Base-by-base conservation (phyloP, 2,113 vertebrate genomes). In the Lepus timidus region DNA sequence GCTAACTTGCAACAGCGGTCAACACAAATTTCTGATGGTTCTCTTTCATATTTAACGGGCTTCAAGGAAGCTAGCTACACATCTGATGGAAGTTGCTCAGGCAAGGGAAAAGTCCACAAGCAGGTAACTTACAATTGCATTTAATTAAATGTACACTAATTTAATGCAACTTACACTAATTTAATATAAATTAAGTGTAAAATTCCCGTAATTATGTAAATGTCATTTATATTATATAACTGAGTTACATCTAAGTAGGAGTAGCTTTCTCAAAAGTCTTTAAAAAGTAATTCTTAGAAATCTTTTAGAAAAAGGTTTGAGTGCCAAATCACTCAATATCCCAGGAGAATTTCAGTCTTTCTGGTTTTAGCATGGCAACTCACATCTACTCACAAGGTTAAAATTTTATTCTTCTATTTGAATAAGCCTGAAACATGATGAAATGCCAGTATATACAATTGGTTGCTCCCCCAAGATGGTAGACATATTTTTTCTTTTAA, bases 251-350 rank as follows among this genome's bases (percentile, higher is more conserved):
- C 51, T 70, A 80, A 92, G 49, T 14, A 91, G 12, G 13, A 92
- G 67, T 17, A 95, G 25, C 39, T 67, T 93, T 84, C 64, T 94
- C 80, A 88, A 82, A 90, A 70, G 8, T 17, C 74, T 70, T 62
- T 81, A 81, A 73, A 68, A 93, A 71, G 64, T 84, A 88, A 78
- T 52, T 65, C 55, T 93, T 55, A 79, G 16, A 89, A 88, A 85
- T 74, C 17, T 93, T 92, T 93, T 52, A 81, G 86, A 93, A 91
- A 31, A 95, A 94, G n/a, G 36, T 80, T n/a, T 52, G 3, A 85
- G 3, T 58, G 14, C 17, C 27, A 70, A 88, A 90, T 83, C 75
- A 91, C 31, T 95, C n/a, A 78, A 81, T 5, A 93, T 12, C 70
- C 64, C 44, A 88, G n/a, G 49, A 93, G 23, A 79, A 83, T 75